Evolutionary conservation across 2,797 vertebrate species (phyloP).

Genomic region (Sandelia bainsii): DNA sequence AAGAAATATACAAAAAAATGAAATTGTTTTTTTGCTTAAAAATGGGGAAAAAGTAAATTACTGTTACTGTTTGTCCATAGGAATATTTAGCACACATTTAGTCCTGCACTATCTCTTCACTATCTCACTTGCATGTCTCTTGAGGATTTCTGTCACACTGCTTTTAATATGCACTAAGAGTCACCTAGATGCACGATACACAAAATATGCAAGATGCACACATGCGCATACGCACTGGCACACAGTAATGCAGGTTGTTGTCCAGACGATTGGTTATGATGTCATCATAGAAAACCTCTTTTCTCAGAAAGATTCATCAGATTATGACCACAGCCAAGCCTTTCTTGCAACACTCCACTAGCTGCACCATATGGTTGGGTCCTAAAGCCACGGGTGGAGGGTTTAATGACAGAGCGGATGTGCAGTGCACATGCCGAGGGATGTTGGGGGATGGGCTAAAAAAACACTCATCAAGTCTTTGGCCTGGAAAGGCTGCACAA

Average conservation of each 20-base stretch:
- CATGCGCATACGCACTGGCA: slow-evolving; percentile 2
- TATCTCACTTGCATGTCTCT: slow-evolving; percentile 9
- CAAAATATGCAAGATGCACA: slow-evolving; percentile 23
- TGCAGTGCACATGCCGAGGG: slow-evolving; percentile 78
- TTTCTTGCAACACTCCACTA: slow-evolving; percentile 76
- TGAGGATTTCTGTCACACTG: slow-evolving; percentile 33
- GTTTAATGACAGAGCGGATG: slow-evolving; percentile 86
- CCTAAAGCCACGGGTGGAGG: slow-evolving; percentile 85
- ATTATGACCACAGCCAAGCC: slow-evolving; percentile 78
- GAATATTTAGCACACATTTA: slow-evolving; percentile 21
- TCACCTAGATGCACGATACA: slow-evolving; percentile 25
- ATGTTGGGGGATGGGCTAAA: slow-evolving; percentile 80
- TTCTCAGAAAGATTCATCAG: slow-evolving; percentile 80
- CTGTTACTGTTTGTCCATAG: neutral
- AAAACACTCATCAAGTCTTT: slow-evolving; percentile 83
- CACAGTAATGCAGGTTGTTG: slow-evolving; percentile 51
- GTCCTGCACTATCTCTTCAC: neutral
- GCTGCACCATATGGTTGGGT: slow-evolving; percentile 84
- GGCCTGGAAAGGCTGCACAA: slow-evolving; percentile 81
- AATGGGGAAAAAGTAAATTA: neutral
- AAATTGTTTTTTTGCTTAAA: neutral
- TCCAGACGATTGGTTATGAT: slow-evolving; percentile 62
- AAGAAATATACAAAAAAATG: neutral
- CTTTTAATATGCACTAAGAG: slow-evolving; percentile 37
- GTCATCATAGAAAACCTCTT: slow-evolving; percentile 75